These are phyloP conservation scores for Ptychochromis oligacanthus DNA, from an alignment of 2,113 vertebrate genomes.

Conservation along the genomic window DNA sequence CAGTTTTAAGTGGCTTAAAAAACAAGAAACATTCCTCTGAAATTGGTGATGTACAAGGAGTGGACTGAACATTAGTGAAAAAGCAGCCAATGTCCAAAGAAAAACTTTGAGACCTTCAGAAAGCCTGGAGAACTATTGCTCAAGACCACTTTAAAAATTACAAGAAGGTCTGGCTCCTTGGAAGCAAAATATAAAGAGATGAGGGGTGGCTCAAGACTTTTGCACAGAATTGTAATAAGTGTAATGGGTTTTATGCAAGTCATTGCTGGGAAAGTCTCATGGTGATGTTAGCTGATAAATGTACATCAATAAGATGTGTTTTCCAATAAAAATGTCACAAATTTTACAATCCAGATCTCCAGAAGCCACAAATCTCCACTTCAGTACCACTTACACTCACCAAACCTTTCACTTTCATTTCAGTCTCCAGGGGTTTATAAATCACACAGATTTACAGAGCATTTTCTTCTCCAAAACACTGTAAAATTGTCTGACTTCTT, in stretches of 20 bases:
- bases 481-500: not conserved
- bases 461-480: not conserved
- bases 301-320: not conserved
- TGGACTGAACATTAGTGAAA: no score
- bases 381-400: not conserved
- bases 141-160: no score
- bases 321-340: not conserved
- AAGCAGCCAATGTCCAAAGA: no score
- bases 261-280: not conserved
- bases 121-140: no score
- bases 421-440: not conserved
- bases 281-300: not conserved
- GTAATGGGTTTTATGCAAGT: not conserved
- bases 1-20: no score
- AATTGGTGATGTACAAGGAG: no score
- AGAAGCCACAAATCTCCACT: not conserved
- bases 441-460: not conserved
- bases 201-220: no score
- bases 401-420: not conserved
- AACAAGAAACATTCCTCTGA: no score
- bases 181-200: no score
- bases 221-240: no score
- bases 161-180: no score
- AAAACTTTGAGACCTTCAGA: no score
- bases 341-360: not conserved